Percentiles rank a stretch among this genome's conserved stretches.
These are phyloP conservation scores for Coleophora deauratella DNA, from an alignment of 2,888 invertebrate genomes.

Conservation along the genomic window DNA sequence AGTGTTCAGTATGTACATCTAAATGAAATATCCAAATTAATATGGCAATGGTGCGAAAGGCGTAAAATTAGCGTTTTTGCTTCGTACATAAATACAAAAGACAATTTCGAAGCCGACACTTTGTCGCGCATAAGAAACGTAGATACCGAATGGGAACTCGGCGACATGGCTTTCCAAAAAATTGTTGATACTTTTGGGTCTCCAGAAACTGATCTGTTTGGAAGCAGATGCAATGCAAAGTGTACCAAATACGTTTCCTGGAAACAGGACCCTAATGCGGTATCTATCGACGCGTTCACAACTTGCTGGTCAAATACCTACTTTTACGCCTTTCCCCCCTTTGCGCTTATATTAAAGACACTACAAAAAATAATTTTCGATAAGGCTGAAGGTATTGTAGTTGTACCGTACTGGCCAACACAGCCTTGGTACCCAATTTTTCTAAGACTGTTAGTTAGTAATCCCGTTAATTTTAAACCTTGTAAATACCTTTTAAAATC, in stretches of 20 bases:
- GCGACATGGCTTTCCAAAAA: background rate
- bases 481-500: conserved; percentile 2
- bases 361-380: conserved; percentile 1
- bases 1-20: too few relatives aligned
- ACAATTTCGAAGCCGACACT: background rate
- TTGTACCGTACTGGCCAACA: conserved; percentile 4
- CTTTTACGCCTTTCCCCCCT: conserved; percentile 2
- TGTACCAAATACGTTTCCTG: too few relatives aligned
- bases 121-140: background rate
- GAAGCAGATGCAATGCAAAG: too few relatives aligned
- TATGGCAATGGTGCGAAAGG: background rate
- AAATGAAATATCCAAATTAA: background rate
- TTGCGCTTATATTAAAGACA: conserved; percentile 1
- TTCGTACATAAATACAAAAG: background rate
- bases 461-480: background rate
- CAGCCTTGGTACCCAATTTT: conserved; percentile 7
- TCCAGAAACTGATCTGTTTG: too few relatives aligned
- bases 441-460: background rate
- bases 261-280: too few relatives aligned
- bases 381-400: conserved; percentile 2
- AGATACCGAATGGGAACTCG: background rate
- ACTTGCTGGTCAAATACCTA: too few relatives aligned
- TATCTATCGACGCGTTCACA: too few relatives aligned
- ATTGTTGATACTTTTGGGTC: too few relatives aligned
- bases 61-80: background rate